Evolutionary conservation across 1,140 invertebrate genomes (phyloP).

Genomic region (Drosophila burlai): DNA sequence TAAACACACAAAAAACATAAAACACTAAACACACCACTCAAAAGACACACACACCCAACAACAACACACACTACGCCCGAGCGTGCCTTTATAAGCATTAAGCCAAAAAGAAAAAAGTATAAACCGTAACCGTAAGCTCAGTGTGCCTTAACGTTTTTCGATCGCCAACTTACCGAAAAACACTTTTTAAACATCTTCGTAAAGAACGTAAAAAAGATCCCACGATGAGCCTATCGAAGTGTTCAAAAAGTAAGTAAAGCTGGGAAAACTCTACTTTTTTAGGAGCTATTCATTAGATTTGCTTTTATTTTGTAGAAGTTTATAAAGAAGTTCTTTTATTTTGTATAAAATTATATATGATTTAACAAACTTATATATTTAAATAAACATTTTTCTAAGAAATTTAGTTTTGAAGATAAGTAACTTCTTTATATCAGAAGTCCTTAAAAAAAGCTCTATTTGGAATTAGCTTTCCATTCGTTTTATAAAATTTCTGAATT

Average conservation of each 20-base stretch:
- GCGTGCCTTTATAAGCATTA: slow-evolving; percentile 70
- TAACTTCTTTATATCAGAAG: too few relatives aligned
- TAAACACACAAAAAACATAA: slow-evolving; percentile 11
- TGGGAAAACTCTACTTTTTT: neutral
- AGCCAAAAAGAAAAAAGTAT: slow-evolving; percentile 13
- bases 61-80: slow-evolving; percentile 49
- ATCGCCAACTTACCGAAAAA: slow-evolving; percentile 33
- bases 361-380: too few relatives aligned
- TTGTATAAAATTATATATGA: neutral
- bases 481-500: too few relatives aligned
- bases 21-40: slow-evolving; percentile 38
- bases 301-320: neutral
- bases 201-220: slow-evolving; percentile 38
- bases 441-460: too few relatives aligned
- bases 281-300: neutral
- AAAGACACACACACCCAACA: slow-evolving; percentile 43
- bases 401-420: too few relatives aligned
- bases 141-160: slow-evolving; percentile 70
- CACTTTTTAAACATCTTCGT: slow-evolving; percentile 5
- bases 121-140: slow-evolving; percentile 46
- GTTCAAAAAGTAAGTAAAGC: slow-evolving; percentile 69
- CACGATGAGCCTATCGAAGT: slow-evolving; percentile 47
- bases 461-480: too few relatives aligned
- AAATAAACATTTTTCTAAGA: too few relatives aligned
- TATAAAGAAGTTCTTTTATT: too few relatives aligned